phyloP scores from a whole-genome alignment of 2,888 invertebrate genomes.

The Temnothorax rugatulus region DNA sequence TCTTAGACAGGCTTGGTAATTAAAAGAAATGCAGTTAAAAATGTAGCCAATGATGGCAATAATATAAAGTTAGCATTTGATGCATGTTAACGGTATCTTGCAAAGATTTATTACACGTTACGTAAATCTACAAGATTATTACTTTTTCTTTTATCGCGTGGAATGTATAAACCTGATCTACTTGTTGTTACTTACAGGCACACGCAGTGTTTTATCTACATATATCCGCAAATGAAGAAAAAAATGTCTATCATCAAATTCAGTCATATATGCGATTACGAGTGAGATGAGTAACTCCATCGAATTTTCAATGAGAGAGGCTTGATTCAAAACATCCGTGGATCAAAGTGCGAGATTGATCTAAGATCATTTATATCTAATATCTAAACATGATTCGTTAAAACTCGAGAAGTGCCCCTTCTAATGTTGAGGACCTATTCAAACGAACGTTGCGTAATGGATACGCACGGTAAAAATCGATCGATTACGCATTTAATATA shows the following conservation, averaged over 20 bases:
- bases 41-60: background rate
- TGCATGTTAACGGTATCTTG: no score
- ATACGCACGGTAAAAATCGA: background rate
- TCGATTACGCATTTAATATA: conserved; percentile 5
- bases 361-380: conserved; percentile 22
- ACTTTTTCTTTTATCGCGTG: background rate
- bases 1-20: background rate
- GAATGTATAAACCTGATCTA: background rate
- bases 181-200: background rate
- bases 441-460: background rate
- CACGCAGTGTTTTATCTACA: background rate
- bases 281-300: background rate
- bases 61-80: no score
- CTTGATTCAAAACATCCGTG: conserved; percentile 17
- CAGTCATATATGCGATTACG: background rate
- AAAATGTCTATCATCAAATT: conserved; percentile 9
- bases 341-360: conserved; percentile 31
- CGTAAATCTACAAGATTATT: background rate
- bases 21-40: background rate
- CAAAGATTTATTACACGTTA: background rate
- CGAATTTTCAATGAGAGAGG: conserved; percentile 22
- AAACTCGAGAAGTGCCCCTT: background rate
- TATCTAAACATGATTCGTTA: background rate
- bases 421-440: conserved; percentile 5
- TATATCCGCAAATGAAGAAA: background rate